Evolutionary conservation across 2,797 vertebrate species (phyloP).

Genomic region (Falco biarmicus): DNA sequence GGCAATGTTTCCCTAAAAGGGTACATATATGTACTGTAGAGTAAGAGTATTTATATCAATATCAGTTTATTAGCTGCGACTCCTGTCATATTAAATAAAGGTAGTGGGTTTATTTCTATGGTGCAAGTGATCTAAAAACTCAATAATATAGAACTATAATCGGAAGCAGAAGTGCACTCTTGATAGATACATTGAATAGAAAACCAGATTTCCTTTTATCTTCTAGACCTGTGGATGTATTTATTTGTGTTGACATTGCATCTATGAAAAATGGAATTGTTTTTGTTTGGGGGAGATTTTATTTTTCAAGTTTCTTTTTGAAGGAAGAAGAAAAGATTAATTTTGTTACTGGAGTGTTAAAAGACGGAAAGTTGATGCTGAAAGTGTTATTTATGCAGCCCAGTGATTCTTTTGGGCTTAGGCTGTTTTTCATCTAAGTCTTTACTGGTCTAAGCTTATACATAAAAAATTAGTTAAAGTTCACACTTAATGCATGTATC

Average conservation of each 20-base stretch:
- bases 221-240: neutral
- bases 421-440: neutral
- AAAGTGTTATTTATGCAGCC: neutral
- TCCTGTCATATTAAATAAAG: neutral
- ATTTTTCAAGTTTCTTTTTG: neutral
- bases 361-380: neutral
- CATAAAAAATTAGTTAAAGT: neutral
- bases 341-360: neutral
- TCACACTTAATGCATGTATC: neutral
- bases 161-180: neutral
- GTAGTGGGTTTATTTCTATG: neutral
- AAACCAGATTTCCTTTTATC: neutral
- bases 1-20: neutral
- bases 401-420: neutral
- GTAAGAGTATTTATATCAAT: neutral
- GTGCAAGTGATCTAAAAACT: neutral
- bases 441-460: neutral
- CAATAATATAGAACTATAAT: neutral
- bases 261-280: neutral
- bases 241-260: neutral
- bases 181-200: neutral
- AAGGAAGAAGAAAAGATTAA: neutral
- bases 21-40: neutral
- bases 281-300: neutral
- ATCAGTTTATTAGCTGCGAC: neutral